Evolutionary conservation across 2,888 invertebrate species (phyloP).

Genomic region (Mesorhabditis spiculigera): DNA sequence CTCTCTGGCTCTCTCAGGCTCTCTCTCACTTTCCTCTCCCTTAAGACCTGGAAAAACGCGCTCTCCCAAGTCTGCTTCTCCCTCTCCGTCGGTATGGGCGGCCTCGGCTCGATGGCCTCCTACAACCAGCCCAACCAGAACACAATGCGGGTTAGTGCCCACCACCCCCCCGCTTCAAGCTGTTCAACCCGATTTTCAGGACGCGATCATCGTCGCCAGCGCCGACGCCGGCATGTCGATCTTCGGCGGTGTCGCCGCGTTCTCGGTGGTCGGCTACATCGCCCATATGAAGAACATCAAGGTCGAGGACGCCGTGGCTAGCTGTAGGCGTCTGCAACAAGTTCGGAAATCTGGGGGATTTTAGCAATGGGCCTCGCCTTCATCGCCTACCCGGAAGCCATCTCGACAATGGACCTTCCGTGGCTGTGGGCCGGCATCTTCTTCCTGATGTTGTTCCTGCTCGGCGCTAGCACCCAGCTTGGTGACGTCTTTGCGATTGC

Average conservation of each 20-base stretch:
- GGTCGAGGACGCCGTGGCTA: too few relatives aligned
- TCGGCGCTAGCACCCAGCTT: constrained; percentile 54
- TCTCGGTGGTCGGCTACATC: constrained; percentile 40
- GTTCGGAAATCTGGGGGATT: too few relatives aligned
- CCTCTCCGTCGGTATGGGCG: constrained; percentile 49
- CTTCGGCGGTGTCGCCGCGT: constrained; percentile 41
- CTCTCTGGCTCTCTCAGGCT: too few relatives aligned
- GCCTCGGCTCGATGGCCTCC: constrained; percentile 44
- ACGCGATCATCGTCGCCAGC: constrained; percentile 42
- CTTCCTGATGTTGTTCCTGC: constrained; percentile 60
- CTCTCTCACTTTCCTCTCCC: background rate
- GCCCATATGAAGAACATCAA: background rate
- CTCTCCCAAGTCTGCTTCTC: constrained; percentile 51
- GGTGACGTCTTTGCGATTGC: constrained; percentile 9
- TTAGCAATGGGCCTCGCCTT: constrained; percentile 48
- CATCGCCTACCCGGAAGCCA: constrained; percentile 59
- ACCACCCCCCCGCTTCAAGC: background rate
- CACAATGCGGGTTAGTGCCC: constrained; percentile 28
- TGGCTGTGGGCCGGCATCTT: constrained; percentile 60
- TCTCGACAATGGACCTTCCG: constrained; percentile 56
- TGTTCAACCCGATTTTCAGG: constrained; percentile 19
- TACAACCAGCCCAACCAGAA: constrained; percentile 47
- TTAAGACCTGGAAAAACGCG: constrained; percentile 44
- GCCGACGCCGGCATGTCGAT: constrained; percentile 46
- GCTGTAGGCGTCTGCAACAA: too few relatives aligned